A percentile compares a stretch with the other conserved stretches of the same genome.
phyloP scores from a whole-genome alignment of 2,888 invertebrate genomes.

The Pammene fasciana region DNA sequence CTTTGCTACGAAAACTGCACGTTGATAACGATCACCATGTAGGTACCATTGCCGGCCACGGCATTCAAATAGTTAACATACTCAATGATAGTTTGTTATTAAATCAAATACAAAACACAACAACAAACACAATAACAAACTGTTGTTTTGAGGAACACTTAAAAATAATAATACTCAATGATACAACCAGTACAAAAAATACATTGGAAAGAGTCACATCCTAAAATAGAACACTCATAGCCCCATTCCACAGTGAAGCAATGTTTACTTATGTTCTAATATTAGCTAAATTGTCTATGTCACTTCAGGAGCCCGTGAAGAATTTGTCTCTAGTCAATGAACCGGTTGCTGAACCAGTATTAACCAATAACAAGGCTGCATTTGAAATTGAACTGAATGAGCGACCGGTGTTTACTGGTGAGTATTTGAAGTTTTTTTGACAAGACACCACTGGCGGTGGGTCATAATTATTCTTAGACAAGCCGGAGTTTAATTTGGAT shows the following conservation, averaged over 20 bases:
- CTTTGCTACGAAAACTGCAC: too few relatives aligned
- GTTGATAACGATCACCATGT: too few relatives aligned
- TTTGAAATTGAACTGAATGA: slow-evolving; percentile 58
- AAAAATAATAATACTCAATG: too few relatives aligned
- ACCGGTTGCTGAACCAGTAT: slow-evolving; percentile 48
- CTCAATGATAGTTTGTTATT: too few relatives aligned
- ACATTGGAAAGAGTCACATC: slow-evolving; percentile 5
- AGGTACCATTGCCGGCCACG: too few relatives aligned
- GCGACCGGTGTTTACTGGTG: slow-evolving; percentile 68
- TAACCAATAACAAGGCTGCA: slow-evolving; percentile 57
- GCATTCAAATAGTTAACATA: too few relatives aligned
- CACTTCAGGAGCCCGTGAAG: slow-evolving; percentile 61
- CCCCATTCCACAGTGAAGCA: slow-evolving; percentile 12
- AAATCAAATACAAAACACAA: too few relatives aligned
- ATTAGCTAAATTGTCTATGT: slow-evolving; percentile 8
- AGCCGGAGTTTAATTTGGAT: too few relatives aligned
- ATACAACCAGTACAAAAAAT: not conserved
- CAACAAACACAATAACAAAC: too few relatives aligned
- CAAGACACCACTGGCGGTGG: too few relatives aligned
- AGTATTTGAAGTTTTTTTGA: not conserved
- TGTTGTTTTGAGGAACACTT: too few relatives aligned
- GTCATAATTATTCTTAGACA: too few relatives aligned
- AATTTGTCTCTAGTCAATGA: slow-evolving; percentile 71
- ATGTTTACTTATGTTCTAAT: slow-evolving; percentile 12
- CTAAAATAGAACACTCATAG: slow-evolving; percentile 19